Percentiles rank a stretch among this genome's conserved stretches.
Conservation (phyloP, 2,797 vertebrate species). For the Tauraco hartlaubi region DNA sequence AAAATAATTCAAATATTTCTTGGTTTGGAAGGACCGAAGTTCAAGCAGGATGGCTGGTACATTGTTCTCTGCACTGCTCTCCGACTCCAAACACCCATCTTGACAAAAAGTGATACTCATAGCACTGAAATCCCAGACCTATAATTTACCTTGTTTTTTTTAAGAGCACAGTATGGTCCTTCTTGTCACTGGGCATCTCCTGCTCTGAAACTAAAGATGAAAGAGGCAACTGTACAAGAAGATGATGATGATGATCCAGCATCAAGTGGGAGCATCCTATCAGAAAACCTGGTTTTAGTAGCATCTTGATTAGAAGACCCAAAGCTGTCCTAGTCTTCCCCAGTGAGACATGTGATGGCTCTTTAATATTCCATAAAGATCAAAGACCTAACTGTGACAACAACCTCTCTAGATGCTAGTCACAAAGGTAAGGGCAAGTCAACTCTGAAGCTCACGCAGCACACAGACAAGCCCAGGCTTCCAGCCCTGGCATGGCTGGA, state of each 20-base stretch:
- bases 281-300: not conserved
- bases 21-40: not conserved
- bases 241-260: not conserved
- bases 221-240: not conserved
- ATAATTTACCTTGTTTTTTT: not conserved
- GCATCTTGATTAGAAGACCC: not conserved
- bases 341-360: not conserved
- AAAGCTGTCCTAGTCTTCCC: not conserved
- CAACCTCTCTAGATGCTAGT: not conserved
- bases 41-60: not conserved
- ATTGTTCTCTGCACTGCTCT: not conserved
- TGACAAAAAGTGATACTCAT: not conserved
- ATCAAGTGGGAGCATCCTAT: not conserved
- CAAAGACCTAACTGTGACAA: not conserved
- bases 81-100: not conserved
- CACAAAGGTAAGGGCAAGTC: not conserved
- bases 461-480: not conserved
- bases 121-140: not conserved
- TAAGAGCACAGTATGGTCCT: not conserved
- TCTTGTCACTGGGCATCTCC: constrained; percentile 8
- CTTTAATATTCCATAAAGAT: not conserved
- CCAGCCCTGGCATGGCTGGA: not conserved
- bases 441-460: not conserved
- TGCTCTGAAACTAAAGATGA: constrained; percentile 47
- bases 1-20: constrained; percentile 15